Conservation (phyloP, 2,888 invertebrate species). For the Crocallis elinguaria region DNA sequence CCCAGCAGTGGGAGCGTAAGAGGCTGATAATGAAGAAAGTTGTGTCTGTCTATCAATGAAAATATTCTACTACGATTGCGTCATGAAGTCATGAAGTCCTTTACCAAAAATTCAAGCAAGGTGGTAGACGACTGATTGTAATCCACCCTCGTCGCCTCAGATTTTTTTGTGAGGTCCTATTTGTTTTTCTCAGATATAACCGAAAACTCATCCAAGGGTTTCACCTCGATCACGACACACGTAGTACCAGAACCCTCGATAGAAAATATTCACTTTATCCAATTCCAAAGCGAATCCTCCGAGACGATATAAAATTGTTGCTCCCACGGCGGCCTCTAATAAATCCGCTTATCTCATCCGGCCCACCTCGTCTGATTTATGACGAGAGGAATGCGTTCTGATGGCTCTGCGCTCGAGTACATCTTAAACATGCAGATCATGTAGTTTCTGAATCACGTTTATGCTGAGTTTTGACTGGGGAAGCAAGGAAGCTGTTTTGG, state of each 20-base stretch:
- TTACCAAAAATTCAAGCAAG: no score
- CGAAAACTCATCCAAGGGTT: background rate
- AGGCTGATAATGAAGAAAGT: no score
- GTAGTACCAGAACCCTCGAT: constrained; percentile 28
- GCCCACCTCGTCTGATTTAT: constrained; percentile 35
- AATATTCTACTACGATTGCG: no score
- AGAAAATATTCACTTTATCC: constrained; percentile 59
- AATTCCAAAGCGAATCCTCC: constrained; percentile 50
- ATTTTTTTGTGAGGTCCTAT: no score
- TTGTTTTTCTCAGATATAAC: no score
- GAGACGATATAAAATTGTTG: constrained; percentile 58
- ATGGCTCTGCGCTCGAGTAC: constrained; percentile 21
- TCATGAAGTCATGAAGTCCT: no score
- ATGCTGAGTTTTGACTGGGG: background rate
- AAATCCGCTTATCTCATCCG: constrained; percentile 57
- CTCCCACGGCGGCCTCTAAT: constrained; percentile 51
- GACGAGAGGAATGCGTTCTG: constrained; percentile 34
- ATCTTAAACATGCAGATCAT: constrained; percentile 28
- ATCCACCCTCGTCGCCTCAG: no score
- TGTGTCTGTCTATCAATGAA: no score
- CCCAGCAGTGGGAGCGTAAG: no score
- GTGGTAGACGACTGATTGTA: no score
- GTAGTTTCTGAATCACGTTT: constrained; percentile 17
- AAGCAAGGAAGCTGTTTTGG: background rate
- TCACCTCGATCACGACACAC: constrained; percentile 12